Percentiles rank a stretch among this genome's conserved stretches.
Conservation (phyloP, 2,888 invertebrate genomes). For the Rapana venosa region DNA sequence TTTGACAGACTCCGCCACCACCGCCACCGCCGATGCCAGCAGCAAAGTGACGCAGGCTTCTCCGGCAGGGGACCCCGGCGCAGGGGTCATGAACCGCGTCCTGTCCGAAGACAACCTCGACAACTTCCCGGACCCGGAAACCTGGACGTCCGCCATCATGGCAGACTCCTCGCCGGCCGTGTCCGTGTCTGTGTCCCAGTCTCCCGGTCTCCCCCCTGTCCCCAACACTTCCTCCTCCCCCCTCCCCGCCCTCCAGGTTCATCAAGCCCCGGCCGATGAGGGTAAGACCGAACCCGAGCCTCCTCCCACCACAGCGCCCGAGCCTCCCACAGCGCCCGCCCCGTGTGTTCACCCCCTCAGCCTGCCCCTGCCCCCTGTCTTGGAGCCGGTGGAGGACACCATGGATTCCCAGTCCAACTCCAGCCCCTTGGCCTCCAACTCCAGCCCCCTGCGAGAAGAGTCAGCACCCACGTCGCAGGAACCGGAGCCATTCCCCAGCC, state of each 20-base stretch:
- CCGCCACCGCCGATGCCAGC: too few relatives aligned
- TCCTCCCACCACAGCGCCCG: neutral
- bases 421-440: neutral
- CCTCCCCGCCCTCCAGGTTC: too few relatives aligned
- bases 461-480: neutral
- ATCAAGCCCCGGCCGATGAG: too few relatives aligned
- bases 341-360: conserved; percentile 44
- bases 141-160: neutral
- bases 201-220: neutral
- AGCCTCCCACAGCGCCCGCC: neutral
- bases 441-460: neutral
- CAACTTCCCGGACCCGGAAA: neutral
- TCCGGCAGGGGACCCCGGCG: neutral
- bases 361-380: conserved; percentile 47
- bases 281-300: neutral
- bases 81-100: neutral
- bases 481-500: neutral
- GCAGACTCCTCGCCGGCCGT: conserved; percentile 20
- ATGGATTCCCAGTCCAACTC: conserved; percentile 33
- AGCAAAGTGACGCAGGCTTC: neutral
- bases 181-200: neutral
- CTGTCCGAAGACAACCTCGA: neutral
- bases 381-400: conserved; percentile 40
- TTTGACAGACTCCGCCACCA: neutral
- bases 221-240: neutral